phyloP scores from a whole-genome alignment of 2,888 invertebrate species.

The Brachyptera risi region DNA sequence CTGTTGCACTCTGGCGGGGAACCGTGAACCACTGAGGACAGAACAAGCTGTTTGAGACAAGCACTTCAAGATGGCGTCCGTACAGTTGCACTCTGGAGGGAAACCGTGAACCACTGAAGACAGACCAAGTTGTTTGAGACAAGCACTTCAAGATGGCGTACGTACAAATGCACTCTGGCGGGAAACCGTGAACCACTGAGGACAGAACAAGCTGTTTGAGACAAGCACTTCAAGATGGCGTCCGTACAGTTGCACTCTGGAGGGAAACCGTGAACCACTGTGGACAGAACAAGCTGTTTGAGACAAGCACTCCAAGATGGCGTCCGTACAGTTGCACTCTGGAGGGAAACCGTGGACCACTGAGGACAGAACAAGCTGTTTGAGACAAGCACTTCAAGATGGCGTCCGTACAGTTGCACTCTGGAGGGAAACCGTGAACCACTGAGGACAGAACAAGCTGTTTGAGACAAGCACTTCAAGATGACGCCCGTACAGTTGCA shows the following conservation, averaged over 20 bases:
- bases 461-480: too few species aligned
- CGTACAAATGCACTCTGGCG: slow-evolving; percentile 35
- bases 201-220: too few species aligned
- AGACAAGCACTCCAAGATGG: slow-evolving; percentile 36
- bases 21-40: slow-evolving; percentile 36
- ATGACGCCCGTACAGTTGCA: slow-evolving; percentile 38
- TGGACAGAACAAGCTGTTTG: too few species aligned
- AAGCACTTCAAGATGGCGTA: slow-evolving; percentile 37
- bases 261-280: slow-evolving; percentile 37
- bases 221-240: slow-evolving; percentile 35
- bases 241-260: slow-evolving; percentile 36
- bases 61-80: slow-evolving; percentile 36
- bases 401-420: slow-evolving; percentile 37
- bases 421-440: slow-evolving; percentile 33
- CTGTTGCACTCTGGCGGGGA: slow-evolving; percentile 36
- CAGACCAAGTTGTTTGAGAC: too few species aligned
- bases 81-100: slow-evolving; percentile 36
- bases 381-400: too few species aligned
- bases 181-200: slow-evolving; percentile 37
- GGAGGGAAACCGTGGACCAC: slow-evolving; percentile 36
- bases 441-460: too few species aligned
- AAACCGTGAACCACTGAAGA: slow-evolving; percentile 36
- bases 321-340: slow-evolving; percentile 36
- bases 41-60: too few species aligned
- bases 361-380: too few species aligned